phyloP scores from a whole-genome alignment of 2,113 vertebrate genomes.

The Lophotis ruficrista region DNA sequence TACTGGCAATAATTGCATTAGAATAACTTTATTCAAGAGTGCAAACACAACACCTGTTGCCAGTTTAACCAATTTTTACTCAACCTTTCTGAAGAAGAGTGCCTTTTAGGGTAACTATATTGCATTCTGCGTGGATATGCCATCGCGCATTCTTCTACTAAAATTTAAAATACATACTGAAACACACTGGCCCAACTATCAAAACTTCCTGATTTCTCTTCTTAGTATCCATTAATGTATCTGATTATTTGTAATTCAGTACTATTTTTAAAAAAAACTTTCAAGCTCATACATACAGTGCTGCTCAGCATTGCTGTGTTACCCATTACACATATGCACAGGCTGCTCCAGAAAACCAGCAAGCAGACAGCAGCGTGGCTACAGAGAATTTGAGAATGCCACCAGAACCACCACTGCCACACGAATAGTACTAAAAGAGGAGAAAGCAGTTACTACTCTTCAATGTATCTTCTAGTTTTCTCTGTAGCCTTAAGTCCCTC shows the following conservation, averaged over 20 bases:
- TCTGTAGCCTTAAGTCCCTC: neutral
- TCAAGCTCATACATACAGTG: neutral
- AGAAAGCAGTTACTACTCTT: neutral
- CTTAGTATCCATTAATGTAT: neutral
- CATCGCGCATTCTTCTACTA: neutral
- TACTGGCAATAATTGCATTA: neutral
- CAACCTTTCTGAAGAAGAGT: neutral
- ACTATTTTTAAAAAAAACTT: neutral
- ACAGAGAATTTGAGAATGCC: neutral
- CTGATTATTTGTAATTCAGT: neutral
- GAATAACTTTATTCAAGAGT: neutral
- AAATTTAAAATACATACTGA: neutral
- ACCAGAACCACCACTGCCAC: neutral
- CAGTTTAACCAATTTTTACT: neutral
- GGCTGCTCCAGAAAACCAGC: neutral
- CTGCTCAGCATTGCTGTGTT: neutral
- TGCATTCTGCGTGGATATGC: neutral
- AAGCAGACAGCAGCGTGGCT: neutral
- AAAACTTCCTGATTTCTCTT: neutral
- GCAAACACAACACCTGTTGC: neutral
- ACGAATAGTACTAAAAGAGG: neutral
- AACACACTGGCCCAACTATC: neutral
- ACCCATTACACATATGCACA: neutral
- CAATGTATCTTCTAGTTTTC: neutral
- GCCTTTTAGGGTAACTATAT: neutral